phyloP scores from a whole-genome alignment of 1,140 invertebrate genomes.

The Drosophila kurseongensis region DNA sequence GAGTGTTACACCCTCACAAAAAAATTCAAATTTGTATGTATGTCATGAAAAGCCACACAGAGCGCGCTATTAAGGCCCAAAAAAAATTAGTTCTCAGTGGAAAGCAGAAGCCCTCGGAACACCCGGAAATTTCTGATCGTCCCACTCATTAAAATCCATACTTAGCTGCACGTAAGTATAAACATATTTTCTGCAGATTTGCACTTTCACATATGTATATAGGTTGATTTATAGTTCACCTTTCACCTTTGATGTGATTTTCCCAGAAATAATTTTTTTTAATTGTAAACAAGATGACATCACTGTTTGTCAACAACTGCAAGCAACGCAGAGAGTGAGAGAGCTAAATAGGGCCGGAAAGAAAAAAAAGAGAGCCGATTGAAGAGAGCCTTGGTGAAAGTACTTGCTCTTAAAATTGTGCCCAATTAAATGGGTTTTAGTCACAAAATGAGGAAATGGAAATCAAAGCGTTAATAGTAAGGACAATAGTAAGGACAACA shows the following conservation, averaged over 20 bases:
- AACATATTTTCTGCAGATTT: not conserved
- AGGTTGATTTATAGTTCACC: no score
- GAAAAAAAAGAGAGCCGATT: not conserved
- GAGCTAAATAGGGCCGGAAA: not conserved
- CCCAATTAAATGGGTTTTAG: not conserved
- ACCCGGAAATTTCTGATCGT: no score
- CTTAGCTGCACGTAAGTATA: not conserved
- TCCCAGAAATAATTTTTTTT: not conserved
- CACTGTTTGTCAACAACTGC: slow-evolving; percentile 17
- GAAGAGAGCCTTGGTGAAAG: slow-evolving; percentile 4
- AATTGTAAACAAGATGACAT: slow-evolving; percentile 56
- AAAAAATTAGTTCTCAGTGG: slow-evolving; percentile 14
- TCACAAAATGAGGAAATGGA: not conserved
- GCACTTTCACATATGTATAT: no score
- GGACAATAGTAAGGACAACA: no score
- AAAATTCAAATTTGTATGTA: no score
- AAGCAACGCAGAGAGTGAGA: not conserved
- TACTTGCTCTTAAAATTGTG: slow-evolving; percentile 6
- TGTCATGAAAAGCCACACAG: slow-evolving; percentile 5
- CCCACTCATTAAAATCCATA: not conserved
- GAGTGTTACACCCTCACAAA: no score
- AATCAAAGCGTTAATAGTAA: not conserved
- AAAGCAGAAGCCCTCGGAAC: slow-evolving; percentile 2
- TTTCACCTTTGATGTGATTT: slow-evolving; percentile 4
- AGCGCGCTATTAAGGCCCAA: not conserved